phyloP scores from a whole-genome alignment of 64 coral and sea anemone genomes.

The Porites australiensis region DNA sequence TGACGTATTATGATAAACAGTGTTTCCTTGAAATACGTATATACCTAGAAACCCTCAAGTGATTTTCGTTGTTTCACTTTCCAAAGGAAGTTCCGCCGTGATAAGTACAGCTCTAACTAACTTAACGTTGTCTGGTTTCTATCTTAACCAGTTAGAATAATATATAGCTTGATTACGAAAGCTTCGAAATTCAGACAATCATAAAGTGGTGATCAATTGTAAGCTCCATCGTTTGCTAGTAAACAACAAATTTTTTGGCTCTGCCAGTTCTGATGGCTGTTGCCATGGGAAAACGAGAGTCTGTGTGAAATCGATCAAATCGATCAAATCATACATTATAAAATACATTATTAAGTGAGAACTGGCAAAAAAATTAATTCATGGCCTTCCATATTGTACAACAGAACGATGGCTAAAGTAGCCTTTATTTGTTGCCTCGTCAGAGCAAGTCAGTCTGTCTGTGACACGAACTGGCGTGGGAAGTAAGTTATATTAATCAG shows the following conservation, averaged over 20 bases:
- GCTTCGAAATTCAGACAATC: not conserved
- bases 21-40: too few relatives aligned
- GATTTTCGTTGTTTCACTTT: too few relatives aligned
- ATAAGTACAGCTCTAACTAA: not conserved
- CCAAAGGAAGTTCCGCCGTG: too few relatives aligned
- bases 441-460: not conserved
- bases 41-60: too few relatives aligned
- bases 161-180: not conserved
- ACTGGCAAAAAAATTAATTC: not conserved
- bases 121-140: not conserved
- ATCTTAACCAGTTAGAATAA: conserved; percentile 2
- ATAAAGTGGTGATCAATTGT: not conserved
- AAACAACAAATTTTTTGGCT: not conserved
- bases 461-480: not conserved
- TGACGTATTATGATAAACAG: not conserved
- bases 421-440: not conserved
- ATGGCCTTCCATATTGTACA: not conserved
- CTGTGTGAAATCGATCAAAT: not conserved
- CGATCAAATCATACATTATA: not conserved
- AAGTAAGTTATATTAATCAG: not conserved
- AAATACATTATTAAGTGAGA: conserved; percentile 1
- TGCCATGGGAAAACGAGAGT: too few relatives aligned
- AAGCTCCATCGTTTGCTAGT: not conserved
- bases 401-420: not conserved
- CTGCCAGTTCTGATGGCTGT: not conserved